Evolutionary conservation across 2,113 vertebrate genomes (phyloP).

Genomic region (Tachycineta bicolor): DNA sequence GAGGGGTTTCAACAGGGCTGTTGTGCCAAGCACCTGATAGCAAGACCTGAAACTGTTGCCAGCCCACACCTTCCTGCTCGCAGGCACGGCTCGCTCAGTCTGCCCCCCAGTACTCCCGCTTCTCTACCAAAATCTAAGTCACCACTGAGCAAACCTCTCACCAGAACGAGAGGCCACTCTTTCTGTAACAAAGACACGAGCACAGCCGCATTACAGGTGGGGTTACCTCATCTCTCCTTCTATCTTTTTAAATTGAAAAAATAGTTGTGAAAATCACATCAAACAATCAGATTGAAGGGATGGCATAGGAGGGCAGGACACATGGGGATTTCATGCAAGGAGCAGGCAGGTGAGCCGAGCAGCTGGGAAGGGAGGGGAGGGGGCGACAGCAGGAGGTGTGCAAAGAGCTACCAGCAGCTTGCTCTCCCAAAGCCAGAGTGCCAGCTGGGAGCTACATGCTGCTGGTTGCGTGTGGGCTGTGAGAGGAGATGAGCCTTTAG

Average conservation of each 20-base stretch:
- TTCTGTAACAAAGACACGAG: background rate
- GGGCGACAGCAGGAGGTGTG: background rate
- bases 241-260: background rate
- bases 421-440: background rate
- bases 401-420: background rate
- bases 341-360: background rate
- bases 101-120: background rate
- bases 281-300: background rate
- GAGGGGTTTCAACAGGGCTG: slow-evolving; percentile 26
- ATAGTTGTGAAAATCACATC: background rate
- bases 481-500: slow-evolving; percentile 48
- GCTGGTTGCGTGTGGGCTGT: slow-evolving; percentile 18
- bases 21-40: slow-evolving; percentile 38
- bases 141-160: background rate
- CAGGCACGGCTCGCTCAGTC: slow-evolving; percentile 4
- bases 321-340: background rate
- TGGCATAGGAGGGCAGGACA: background rate
- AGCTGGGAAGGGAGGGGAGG: background rate
- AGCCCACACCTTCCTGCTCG: slow-evolving; percentile 24
- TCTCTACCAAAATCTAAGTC: background rate
- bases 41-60: slow-evolving; percentile 37
- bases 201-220: fast-evolving
- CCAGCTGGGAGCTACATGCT: slow-evolving; percentile 32
- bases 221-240: background rate
- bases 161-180: background rate